A percentile compares a stretch with the other conserved stretches of the same genome.
Evolutionary conservation across 2,797 vertebrate species (phyloP).

Genomic region (Cetoscarus ocellatus): DNA sequence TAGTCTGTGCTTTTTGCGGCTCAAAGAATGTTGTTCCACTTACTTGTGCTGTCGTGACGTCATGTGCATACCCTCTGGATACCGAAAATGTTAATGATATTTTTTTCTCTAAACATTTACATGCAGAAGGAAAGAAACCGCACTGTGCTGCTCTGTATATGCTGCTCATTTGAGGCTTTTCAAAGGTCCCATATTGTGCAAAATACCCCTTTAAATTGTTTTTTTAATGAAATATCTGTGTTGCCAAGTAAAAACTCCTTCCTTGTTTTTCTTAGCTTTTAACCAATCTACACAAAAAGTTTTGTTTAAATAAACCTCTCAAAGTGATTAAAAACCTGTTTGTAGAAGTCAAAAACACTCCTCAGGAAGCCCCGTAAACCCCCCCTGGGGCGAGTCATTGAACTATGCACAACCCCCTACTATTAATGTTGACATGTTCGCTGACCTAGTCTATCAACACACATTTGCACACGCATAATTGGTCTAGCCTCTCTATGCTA

Average conservation of each 20-base stretch:
- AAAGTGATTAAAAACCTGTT: constrained; percentile 62
- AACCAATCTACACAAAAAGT: constrained; percentile 24
- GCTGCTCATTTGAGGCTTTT: too few species aligned
- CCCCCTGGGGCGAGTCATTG: constrained; percentile 57
- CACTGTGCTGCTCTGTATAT: too few species aligned
- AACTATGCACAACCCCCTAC: constrained; percentile 64
- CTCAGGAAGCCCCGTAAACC: constrained; percentile 17
- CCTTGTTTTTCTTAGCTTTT: constrained; percentile 13
- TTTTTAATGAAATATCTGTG: too few species aligned
- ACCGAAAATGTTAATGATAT: too few species aligned
- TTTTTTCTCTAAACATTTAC: too few species aligned
- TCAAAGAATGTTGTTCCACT: too few species aligned
- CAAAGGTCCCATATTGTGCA: too few species aligned
- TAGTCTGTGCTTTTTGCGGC: too few species aligned
- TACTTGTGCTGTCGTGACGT: too few species aligned
- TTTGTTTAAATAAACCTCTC: constrained; percentile 29
- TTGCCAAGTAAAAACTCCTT: constrained; percentile 24
- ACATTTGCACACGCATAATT: constrained; percentile 55
- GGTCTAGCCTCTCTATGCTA: constrained; percentile 48
- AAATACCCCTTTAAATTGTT: too few species aligned
- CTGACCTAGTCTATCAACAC: constrained; percentile 76
- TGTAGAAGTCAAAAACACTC: constrained; percentile 49
- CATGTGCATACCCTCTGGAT: too few species aligned
- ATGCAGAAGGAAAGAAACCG: too few species aligned
- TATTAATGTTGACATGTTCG: constrained; percentile 80